Evolutionary conservation across 2,888 invertebrate species (phyloP).

Genomic region (Machimus atricapillus): DNA sequence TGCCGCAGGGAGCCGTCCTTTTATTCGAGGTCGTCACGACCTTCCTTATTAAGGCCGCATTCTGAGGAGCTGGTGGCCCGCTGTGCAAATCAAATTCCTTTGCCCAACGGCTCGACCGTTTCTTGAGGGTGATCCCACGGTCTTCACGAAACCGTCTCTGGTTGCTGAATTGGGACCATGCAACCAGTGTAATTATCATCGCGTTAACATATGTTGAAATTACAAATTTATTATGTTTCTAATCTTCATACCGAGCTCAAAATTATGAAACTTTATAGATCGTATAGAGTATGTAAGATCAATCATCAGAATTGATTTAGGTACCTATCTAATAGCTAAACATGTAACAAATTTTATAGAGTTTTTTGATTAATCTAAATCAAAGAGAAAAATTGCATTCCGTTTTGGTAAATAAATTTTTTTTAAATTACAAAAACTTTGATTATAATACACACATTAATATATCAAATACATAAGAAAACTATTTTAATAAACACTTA

Average conservation of each 20-base stretch:
- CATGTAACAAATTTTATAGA: no score
- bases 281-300: no score
- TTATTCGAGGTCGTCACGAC: conserved; percentile 15
- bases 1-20: neutral
- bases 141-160: neutral
- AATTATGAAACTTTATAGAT: no score
- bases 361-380: no score
- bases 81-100: conserved; percentile 37
- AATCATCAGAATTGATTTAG: no score
- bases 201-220: neutral
- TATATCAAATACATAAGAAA: no score
- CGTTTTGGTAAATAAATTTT: no score
- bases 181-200: neutral
- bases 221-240: neutral
- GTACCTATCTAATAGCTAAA: no score
- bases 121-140: neutral
- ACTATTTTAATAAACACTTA: no score
- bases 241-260: neutral
- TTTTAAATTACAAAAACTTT: no score
- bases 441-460: no score
- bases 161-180: neutral
- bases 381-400: no score
- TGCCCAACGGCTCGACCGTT: neutral
- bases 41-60: conserved; percentile 29
- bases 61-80: conserved; percentile 32